Percentiles rank a stretch among this genome's conserved stretches.
Evolutionary conservation across 2,888 invertebrate genomes (phyloP).

Genomic region (Mechanitis mazaeus): DNA sequence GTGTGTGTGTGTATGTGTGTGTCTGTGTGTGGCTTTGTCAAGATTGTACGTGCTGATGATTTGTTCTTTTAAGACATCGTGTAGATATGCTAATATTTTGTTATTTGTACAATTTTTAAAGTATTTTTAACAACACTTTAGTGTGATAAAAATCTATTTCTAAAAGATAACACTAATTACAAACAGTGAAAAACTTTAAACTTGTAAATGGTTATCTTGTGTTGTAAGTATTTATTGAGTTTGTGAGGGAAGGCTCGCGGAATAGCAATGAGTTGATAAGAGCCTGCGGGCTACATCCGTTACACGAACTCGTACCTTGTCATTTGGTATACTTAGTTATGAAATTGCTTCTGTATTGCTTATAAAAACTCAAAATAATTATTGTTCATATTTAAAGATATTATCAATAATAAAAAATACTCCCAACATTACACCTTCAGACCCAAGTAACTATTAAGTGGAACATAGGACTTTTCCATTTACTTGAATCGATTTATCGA

Average conservation of each 20-base stretch:
- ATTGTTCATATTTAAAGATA: too few species aligned
- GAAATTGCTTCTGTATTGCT: constrained; percentile 1
- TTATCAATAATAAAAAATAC: too few species aligned
- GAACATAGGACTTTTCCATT: constrained; percentile 4
- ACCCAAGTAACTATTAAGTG: constrained; percentile 1
- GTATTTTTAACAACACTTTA: background rate
- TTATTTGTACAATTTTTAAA: too few species aligned
- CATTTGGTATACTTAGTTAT: constrained; percentile 12
- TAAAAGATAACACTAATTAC: constrained; percentile 12
- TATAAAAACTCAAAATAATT: background rate
- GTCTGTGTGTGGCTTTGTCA: too few species aligned
- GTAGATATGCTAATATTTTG: too few species aligned
- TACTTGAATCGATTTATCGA: constrained; percentile 9
- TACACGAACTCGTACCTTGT: constrained; percentile 23
- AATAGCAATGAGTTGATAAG: constrained; percentile 45
- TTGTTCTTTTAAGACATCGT: too few species aligned
- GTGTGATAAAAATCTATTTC: constrained; percentile 2
- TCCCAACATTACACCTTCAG: background rate
- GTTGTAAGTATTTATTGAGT: constrained; percentile 17
- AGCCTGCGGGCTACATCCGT: constrained; percentile 37
- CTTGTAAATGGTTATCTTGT: constrained; percentile 14
- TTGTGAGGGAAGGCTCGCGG: constrained; percentile 27
- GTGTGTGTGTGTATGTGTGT: too few species aligned
- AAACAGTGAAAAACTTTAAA: constrained; percentile 4
- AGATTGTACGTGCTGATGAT: too few species aligned